A percentile compares a stretch with the other conserved stretches of the same genome.
phyloP scores from a whole-genome alignment of 2,797 vertebrate species.

The Pangasius sanitwongsei region DNA sequence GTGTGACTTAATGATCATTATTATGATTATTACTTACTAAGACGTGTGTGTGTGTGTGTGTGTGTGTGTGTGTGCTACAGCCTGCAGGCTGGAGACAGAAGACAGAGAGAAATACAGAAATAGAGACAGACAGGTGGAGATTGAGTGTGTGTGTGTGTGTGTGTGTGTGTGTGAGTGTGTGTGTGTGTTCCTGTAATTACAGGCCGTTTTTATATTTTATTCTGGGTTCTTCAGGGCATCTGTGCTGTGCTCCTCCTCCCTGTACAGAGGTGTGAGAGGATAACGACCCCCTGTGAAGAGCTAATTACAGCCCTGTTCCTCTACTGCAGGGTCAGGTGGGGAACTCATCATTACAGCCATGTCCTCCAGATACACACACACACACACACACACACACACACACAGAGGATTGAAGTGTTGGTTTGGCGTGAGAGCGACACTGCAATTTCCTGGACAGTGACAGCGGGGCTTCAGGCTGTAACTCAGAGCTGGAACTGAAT shows the following conservation, averaged over 20 bases:
- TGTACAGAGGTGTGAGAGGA: slow-evolving; percentile 34
- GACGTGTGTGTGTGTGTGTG: not conserved
- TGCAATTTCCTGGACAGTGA: not conserved
- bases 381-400: slow-evolving; percentile 13
- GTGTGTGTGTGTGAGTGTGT: not conserved
- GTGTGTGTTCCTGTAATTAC: slow-evolving; percentile 4
- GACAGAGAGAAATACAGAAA: too few relatives aligned
- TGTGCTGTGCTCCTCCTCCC: not conserved
- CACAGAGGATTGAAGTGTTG: not conserved
- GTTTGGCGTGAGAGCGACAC: not conserved
- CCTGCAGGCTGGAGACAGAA: not conserved
- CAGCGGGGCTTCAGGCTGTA: not conserved
- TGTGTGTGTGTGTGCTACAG: slow-evolving; percentile 6
- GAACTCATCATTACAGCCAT: slow-evolving; percentile 4
- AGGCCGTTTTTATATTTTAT: not conserved
- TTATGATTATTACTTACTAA: too few relatives aligned
- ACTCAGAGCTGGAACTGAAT: not conserved
- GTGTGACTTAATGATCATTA: not conserved
- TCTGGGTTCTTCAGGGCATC: not conserved
- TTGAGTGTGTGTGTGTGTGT: not conserved
- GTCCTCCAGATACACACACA: slow-evolving; percentile 15
- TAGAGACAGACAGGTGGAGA: too few relatives aligned
- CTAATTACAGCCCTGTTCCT: slow-evolving; percentile 43
- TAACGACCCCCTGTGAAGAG: slow-evolving; percentile 33
- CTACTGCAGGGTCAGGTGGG: slow-evolving; percentile 24